Evolutionary conservation across 2,888 invertebrate species (phyloP), one percentile per base, ranked within the genome.

Genomic region (Eupelmus urozonus): DNA sequence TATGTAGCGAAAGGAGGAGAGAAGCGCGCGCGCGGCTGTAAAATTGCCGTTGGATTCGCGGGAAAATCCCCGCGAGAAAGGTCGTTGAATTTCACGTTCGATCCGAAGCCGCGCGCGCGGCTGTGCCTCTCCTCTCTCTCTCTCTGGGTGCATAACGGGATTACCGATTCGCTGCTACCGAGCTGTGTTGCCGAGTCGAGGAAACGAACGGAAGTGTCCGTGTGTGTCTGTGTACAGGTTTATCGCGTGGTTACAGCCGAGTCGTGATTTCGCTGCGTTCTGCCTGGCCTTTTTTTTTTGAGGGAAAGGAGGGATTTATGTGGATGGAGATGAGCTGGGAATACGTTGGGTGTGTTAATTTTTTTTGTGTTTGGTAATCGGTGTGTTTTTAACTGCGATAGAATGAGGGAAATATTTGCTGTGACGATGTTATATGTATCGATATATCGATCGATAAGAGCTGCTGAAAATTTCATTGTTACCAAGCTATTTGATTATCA

Each of bases 21-120:
- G 2, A 40, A 20, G 13, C 9, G 45, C 45, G 2, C 9, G 34
- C 16, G 34, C 16, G 34, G 57, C 23, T 59, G 60, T 71, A 71
- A 71, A 71, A 53, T 51, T 71, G 59, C 70, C 49, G 49, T 59
- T 57, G 20, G 20, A 59, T 49, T 25, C 49, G 59, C 70, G 65
- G 42, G 65, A 73, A 70, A 74, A 74, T 49, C 66, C 20, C 13
- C 63, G 40, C 63, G 40, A 59, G 69, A 27, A 70, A 70, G 70
- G 59, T 60, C 70, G 59, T 70, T 70, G 45, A 70, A 70, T 59
- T 70, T 60, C 34, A 49, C 34, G 60, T 60, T 49, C 34, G 25
- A 49, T 70, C 16, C 49, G 2, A n/a, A n/a, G n/a, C n/a, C n/a
- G n/a, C n/a, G 1, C 16, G 42, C 1, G 20, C 3, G 27, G 11